Evolutionary conservation across 2,888 invertebrate species (phyloP).

Genomic region (Plebejus argus): DNA sequence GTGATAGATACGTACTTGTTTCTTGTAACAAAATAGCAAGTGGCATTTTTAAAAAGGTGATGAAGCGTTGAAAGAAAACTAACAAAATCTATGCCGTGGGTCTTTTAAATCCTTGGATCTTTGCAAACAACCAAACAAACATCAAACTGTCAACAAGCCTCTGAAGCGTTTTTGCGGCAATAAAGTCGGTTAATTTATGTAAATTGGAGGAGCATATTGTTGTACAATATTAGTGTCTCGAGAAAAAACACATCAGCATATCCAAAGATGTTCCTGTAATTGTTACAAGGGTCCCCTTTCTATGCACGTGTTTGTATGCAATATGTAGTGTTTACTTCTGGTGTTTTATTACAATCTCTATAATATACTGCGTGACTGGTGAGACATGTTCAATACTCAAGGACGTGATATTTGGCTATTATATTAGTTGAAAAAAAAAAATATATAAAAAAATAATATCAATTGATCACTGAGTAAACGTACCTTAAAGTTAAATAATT

Average conservation of each 20-base stretch:
- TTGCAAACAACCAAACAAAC: background rate
- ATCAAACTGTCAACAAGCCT: constrained; percentile 21
- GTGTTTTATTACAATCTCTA: background rate
- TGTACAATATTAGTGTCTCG: constrained; percentile 16
- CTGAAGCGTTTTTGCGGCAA: background rate
- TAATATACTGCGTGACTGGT: too few relatives aligned
- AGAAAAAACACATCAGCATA: constrained; percentile 25
- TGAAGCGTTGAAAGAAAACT: background rate
- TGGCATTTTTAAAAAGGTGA: background rate
- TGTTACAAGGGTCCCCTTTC: constrained; percentile 1
- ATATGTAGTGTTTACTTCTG: background rate
- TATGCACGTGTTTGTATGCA: constrained; percentile 14
- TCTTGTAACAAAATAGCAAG: background rate
- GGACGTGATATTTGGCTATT: too few relatives aligned
- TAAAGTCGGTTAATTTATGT: constrained; percentile 28
- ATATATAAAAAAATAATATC: too few relatives aligned
- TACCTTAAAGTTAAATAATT: too few relatives aligned
- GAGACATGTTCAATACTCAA: too few relatives aligned
- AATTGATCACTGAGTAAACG: too few relatives aligned
- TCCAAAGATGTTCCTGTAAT: constrained; percentile 18
- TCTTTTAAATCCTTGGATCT: background rate
- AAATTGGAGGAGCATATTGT: constrained; percentile 26
- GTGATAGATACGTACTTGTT: background rate
- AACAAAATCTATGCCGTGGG: background rate
- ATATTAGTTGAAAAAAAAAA: too few relatives aligned